Base-by-base conservation (phyloP, 2,797 vertebrate genomes). In the Channallabes apus region DNA sequence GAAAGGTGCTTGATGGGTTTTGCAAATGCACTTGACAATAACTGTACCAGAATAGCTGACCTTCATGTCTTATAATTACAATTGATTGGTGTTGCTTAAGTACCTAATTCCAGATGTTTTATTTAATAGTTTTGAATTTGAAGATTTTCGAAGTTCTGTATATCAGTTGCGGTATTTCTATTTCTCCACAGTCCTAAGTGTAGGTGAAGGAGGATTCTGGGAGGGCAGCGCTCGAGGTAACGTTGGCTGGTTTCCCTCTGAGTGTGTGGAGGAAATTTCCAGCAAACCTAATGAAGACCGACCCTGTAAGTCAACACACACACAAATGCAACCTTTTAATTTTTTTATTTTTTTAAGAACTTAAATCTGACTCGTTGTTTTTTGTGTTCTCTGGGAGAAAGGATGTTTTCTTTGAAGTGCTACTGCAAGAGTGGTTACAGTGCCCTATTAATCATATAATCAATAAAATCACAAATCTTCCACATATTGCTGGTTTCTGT, bases 151-250 rank as follows among this genome's bases (percentile, higher is more conserved):
- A 20, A 6, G 4, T 24, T 62, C 35, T 29, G 46, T 3, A 2
- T 69, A 73, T 64, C 29, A 14, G 35, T 38, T 78, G 54, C 6
- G 32, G 73, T 29, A 56, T 83, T 75, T 87, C 27, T 83, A 35
- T 83, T 81, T 86, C 24, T 83, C 51, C 24, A 24, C 59, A 97
- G 96, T 97, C 85, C 90, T 97, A 90, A 97, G 96, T 91, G 92
- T 97, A 24, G 96, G 96, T 0, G 96, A 97, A 92, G 96, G 96
- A 0, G 96, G 96, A 86, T 97, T 96, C 94, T 97, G 96, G 96
- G 96, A 97, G 93, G 96, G 96, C 92, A 97, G 95, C 12, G 90
- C 95, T 78, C 94, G 96, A 6, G 96, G 96, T 38, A 96, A 95
- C 12, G 89, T 96, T 1, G 96, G 96, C 38, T 97, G 96, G 96